Percentiles rank a stretch among this genome's conserved stretches.
Evolutionary conservation across 2,888 invertebrate genomes (phyloP).

Genomic region (Palloptera scutellata): DNA sequence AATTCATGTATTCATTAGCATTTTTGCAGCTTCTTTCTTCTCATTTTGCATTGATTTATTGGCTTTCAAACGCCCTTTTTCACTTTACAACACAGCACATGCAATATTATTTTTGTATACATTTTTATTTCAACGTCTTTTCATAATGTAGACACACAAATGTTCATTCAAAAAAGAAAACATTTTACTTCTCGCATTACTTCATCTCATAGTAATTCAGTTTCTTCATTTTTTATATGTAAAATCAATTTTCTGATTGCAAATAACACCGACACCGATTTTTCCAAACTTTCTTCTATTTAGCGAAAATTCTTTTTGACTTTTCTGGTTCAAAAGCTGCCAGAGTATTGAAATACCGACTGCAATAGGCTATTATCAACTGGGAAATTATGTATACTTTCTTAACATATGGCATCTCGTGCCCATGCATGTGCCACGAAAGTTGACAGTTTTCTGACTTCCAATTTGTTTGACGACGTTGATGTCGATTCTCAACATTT

Average conservation of each 20-base stretch:
- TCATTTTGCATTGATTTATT: no score
- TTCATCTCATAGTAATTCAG: background rate
- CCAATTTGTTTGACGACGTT: background rate
- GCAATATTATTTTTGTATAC: background rate
- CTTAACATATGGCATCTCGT: constrained; percentile 9
- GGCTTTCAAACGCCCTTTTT: constrained; percentile 4
- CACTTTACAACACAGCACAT: background rate
- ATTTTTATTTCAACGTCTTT: background rate
- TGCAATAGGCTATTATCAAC: no score
- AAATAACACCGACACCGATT: constrained; percentile 12
- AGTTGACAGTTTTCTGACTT: constrained; percentile 25
- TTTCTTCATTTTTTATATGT: background rate
- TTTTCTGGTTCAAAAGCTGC: no score
- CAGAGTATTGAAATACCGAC: no score
- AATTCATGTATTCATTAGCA: constrained; percentile 3
- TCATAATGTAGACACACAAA: background rate
- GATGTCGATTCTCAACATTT: background rate
- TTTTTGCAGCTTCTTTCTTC: constrained; percentile 3
- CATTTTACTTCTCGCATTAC: background rate
- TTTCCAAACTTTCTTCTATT: constrained; percentile 14
- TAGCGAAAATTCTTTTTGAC: constrained; percentile 3
- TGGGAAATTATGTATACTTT: no score
- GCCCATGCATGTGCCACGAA: constrained; percentile 24
- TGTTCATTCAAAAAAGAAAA: background rate
- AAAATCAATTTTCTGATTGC: constrained; percentile 4